Conservation (phyloP, 2,113 vertebrate genomes). For the Nothocercus julius region DNA sequence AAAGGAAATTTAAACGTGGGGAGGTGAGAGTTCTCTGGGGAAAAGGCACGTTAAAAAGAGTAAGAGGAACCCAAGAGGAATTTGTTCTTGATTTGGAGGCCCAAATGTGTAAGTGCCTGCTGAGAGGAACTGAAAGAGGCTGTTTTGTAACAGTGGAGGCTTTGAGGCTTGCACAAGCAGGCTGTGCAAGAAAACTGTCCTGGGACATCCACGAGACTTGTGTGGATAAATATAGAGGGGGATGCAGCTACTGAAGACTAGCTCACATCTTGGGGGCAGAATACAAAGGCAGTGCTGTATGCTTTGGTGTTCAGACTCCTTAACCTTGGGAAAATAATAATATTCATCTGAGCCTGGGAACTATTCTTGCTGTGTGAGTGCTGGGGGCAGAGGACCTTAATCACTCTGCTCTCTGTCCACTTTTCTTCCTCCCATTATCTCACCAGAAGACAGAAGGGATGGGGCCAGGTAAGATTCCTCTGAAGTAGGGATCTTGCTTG, state of each 20-base stretch:
- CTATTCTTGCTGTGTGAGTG: background rate
- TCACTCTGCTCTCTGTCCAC: background rate
- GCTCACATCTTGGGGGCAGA: background rate
- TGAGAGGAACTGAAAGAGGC: constrained; percentile 49
- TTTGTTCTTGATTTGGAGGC: constrained; percentile 28
- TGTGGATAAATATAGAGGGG: constrained; percentile 33
- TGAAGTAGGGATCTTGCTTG: background rate
- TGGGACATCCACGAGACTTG: background rate
- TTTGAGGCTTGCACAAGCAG: constrained; percentile 34
- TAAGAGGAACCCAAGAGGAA: constrained; percentile 2
- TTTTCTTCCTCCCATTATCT: background rate
- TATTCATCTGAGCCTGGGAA: background rate
- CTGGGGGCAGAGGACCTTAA: background rate
- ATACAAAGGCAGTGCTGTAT: background rate
- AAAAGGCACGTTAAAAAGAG: background rate
- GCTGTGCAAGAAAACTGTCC: background rate
- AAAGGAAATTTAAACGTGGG: background rate
- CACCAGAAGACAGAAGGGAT: background rate
- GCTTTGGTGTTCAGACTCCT: background rate
- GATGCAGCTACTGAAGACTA: background rate
- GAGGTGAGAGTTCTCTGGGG: background rate
- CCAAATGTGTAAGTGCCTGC: background rate
- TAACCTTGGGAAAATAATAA: background rate
- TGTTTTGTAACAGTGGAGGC: background rate
- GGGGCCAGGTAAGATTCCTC: background rate